Percentiles rank a stretch among this genome's conserved stretches.
Conservation (phyloP, 2,888 invertebrate genomes). For the Sialis lutaria region DNA sequence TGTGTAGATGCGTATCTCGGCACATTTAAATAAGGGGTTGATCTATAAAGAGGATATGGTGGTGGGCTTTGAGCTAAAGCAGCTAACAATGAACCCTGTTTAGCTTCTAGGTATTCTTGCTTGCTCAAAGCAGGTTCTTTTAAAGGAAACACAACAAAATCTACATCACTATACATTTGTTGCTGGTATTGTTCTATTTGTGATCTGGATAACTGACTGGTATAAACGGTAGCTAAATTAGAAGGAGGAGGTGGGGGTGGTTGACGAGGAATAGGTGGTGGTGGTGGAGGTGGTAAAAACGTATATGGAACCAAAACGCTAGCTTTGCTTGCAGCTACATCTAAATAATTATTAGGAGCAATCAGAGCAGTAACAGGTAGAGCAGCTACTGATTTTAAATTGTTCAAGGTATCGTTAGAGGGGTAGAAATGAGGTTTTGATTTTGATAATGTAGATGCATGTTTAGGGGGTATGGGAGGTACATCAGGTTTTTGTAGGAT, state of each 20-base stretch:
- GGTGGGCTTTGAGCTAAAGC: conserved; percentile 39
- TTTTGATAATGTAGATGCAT: conserved; percentile 2
- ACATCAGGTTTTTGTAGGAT: conserved; percentile 7
- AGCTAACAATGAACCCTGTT: conserved; percentile 56
- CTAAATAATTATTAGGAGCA: conserved; percentile 41
- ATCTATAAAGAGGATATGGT: conserved; percentile 51
- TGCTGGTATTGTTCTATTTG: conserved; percentile 79
- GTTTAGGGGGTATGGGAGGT: conserved; percentile 25
- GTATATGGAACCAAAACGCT: conserved; percentile 29
- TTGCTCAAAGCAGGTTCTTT: conserved; percentile 81
- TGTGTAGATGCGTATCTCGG: conserved; percentile 65
- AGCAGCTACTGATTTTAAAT: conserved; percentile 30
- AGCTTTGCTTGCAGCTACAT: conserved; percentile 36
- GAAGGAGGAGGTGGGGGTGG: conserved; percentile 44
- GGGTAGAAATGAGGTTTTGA: conserved; percentile 10
- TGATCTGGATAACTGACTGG: conserved; percentile 48
- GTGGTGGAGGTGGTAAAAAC: conserved; percentile 41
- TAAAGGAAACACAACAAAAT: conserved; percentile 79
- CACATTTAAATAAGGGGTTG: conserved; percentile 61
- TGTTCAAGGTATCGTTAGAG: conserved; percentile 20
- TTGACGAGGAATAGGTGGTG: conserved; percentile 42
- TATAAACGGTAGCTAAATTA: conserved; percentile 53
- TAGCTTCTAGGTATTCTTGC: conserved; percentile 81
- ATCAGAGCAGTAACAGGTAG: conserved; percentile 30
- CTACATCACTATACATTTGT: conserved; percentile 78